phyloP scores from a whole-genome alignment of 2,797 vertebrate genomes.

The Lagothrix lagotricha region DNA sequence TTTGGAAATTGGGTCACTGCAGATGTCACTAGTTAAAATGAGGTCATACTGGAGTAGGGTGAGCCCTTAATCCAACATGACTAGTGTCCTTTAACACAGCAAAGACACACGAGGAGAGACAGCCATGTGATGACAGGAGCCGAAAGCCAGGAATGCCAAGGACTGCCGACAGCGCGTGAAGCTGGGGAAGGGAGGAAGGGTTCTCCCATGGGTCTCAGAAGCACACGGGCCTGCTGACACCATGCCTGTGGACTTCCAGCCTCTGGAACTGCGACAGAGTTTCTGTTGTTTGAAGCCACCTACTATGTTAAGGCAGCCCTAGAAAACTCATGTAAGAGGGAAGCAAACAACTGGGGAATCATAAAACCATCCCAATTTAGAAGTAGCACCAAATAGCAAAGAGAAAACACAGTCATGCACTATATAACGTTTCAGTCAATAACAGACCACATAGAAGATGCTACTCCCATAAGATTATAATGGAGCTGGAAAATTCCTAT shows the following conservation, averaged over 20 bases:
- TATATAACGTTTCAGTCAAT: not conserved
- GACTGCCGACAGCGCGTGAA: rapidly evolving
- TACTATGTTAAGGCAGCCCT: not conserved
- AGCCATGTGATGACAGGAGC: not conserved
- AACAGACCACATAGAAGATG: not conserved
- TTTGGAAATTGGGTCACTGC: not conserved
- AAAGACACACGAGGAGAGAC: not conserved
- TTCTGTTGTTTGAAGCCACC: not conserved
- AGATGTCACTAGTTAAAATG: not conserved
- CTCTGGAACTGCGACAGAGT: not conserved
- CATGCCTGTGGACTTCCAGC: not conserved
- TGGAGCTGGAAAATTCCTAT: not conserved
- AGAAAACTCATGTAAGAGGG: not conserved
- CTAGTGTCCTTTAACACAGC: not conserved
- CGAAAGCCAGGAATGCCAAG: not conserved
- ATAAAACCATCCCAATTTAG: not conserved
- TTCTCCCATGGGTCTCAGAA: not conserved
- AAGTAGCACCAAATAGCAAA: not conserved
- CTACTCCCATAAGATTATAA: not conserved
- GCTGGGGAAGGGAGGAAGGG: not conserved
- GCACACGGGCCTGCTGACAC: not conserved
- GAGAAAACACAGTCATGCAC: not conserved
- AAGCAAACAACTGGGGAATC: not conserved
- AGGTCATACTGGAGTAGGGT: not conserved
- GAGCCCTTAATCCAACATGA: not conserved